A percentile compares a stretch with the other conserved stretches of the same genome.
phyloP scores from a whole-genome alignment of 2,113 vertebrate genomes.

The Machaerirhynchus nigripectus region DNA sequence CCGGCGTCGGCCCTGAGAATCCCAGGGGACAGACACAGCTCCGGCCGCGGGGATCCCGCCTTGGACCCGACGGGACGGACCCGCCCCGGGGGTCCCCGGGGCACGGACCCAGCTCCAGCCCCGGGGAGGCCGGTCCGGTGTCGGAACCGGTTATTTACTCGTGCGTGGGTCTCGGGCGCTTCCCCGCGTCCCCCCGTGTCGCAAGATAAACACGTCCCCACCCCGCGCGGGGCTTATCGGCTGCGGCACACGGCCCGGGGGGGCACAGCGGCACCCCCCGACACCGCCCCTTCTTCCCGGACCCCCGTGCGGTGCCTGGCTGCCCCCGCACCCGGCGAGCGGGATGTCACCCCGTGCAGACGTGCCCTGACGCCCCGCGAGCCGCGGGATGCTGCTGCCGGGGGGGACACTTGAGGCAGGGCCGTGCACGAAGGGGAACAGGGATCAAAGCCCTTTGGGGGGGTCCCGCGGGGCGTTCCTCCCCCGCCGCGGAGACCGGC shows the following conservation, averaged over 20 bases:
- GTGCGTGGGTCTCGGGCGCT: neutral
- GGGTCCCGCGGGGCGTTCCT: fast-evolving
- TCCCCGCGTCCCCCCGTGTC: neutral
- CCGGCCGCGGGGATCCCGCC: neutral
- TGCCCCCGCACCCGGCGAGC: neutral
- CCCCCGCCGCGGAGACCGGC: fast-evolving
- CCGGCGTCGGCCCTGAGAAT: too few species aligned
- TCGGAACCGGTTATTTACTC: neutral
- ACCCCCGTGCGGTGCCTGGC: neutral
- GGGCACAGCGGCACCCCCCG: neutral
- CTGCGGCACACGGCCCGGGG: neutral
- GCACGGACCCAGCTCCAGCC: too few species aligned
- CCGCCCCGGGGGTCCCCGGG: too few species aligned
- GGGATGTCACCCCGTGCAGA: neutral
- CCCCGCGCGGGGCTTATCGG: neutral
- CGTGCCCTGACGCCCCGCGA: too few species aligned
- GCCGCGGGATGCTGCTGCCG: neutral
- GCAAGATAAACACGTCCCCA: neutral
- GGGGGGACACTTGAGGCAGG: neutral
- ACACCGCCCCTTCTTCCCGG: neutral
- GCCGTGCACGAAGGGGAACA: neutral
- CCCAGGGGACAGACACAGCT: too few species aligned
- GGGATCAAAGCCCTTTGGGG: neutral
- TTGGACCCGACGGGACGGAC: too few species aligned
- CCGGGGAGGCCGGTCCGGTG: neutral